phyloP scores from a whole-genome alignment of 2,888 invertebrate species.

The Leptodirus hochenwartii region DNA sequence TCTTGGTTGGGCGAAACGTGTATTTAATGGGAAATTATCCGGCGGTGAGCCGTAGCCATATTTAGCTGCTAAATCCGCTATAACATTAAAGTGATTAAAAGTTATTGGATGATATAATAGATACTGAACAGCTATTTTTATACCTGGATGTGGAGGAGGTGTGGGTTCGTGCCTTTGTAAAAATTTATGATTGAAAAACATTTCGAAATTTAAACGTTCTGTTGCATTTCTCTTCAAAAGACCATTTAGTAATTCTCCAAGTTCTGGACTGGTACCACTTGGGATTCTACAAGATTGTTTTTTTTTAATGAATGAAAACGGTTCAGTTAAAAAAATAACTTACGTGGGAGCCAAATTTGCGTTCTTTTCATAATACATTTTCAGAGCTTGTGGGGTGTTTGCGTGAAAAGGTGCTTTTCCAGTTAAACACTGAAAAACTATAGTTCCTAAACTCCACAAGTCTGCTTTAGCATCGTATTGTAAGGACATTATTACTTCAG shows the following conservation, averaged over 20 bases:
- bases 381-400: constrained; percentile 91
- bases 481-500: constrained; percentile 97
- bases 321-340: constrained; percentile 23
- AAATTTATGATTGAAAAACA: constrained; percentile 90
- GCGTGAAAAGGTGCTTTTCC: constrained; percentile 98
- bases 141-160: constrained; percentile 20
- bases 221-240: constrained; percentile 81
- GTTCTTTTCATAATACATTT: constrained; percentile 93
- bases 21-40: constrained; percentile 10
- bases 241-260: constrained; percentile 71
- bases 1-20: constrained; percentile 19
- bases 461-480: constrained; percentile 99
- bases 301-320: background rate
- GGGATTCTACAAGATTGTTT: constrained; percentile 56
- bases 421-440: constrained; percentile 76
- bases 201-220: constrained; percentile 91
- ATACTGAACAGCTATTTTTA: background rate
- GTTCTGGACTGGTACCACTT: constrained; percentile 73
- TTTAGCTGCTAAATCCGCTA: background rate
- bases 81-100: background rate
- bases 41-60: constrained; percentile 21
- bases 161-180: constrained; percentile 44
- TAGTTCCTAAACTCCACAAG: constrained; percentile 97
- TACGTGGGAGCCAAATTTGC: constrained; percentile 78
- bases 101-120: background rate